Percentiles rank a stretch among this genome's conserved stretches.
Conservation (phyloP, 1,140 invertebrate genomes). For the Tribolium castaneum region DNA sequence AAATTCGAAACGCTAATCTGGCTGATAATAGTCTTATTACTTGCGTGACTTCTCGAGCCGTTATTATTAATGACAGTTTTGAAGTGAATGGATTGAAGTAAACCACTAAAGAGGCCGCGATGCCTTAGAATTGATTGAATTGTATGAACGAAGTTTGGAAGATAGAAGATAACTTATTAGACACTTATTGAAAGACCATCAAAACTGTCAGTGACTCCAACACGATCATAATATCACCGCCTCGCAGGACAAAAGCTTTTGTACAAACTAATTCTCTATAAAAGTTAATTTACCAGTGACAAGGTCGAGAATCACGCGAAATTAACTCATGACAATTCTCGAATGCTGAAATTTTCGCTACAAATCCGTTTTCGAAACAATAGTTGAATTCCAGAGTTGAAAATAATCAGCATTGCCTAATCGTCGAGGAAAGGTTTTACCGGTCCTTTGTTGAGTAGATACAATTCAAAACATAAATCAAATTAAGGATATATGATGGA, state of each 20-base stretch:
- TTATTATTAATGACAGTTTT: slow-evolving; percentile 33
- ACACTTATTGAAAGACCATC: slow-evolving; percentile 32
- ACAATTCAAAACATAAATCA: slow-evolving; percentile 23
- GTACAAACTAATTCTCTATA: slow-evolving; percentile 11
- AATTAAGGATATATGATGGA: slow-evolving; percentile 33
- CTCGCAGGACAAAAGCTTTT: slow-evolving; percentile 26
- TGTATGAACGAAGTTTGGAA: slow-evolving; percentile 21
- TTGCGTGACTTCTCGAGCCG: slow-evolving; percentile 16
- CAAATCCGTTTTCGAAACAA: not conserved
- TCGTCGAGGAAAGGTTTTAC: not conserved
- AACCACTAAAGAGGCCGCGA: slow-evolving; percentile 20
- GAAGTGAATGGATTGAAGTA: slow-evolving; percentile 28
- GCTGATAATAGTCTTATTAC: not conserved
- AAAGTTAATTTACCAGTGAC: slow-evolving; percentile 27
- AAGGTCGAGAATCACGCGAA: not conserved
- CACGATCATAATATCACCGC: slow-evolving; percentile 21
- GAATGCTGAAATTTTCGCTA: not conserved
- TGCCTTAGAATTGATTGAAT: slow-evolving; percentile 33
- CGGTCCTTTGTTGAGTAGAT: slow-evolving; percentile 4
- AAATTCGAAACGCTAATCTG: not conserved
- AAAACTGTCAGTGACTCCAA: slow-evolving; percentile 28
- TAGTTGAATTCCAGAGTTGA: not conserved
- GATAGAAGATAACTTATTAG: slow-evolving; percentile 31
- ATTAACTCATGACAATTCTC: slow-evolving; percentile 2
- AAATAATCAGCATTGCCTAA: not conserved